A percentile compares a stretch with the other conserved stretches of the same genome.
These are phyloP conservation scores for Nemoura dubitans DNA, from an alignment of 2,888 invertebrate genomes.

Conservation along the genomic window DNA sequence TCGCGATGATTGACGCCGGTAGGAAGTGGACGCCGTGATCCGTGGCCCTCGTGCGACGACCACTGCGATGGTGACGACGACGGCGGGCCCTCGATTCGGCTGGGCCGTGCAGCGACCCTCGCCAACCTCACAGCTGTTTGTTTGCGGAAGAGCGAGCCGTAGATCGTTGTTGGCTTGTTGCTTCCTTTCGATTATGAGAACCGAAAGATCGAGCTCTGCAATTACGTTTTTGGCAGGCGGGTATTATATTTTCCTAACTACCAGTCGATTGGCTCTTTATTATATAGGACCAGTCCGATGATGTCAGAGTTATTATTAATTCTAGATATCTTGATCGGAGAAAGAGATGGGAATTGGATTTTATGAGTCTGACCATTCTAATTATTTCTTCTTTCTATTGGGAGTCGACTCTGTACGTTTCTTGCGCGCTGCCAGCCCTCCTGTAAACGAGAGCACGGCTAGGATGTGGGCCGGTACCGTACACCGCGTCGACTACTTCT, in stretches of 20 bases:
- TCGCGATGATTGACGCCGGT: neutral
- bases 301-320: conserved; percentile 2
- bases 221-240: neutral
- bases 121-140: neutral
- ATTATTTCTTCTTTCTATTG: neutral
- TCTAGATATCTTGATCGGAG: neutral
- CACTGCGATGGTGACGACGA: neutral
- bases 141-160: neutral
- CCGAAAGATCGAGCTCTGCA: neutral
- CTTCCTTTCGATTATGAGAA: neutral
- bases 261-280: neutral
- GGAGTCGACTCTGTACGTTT: neutral
- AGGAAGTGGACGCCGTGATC: neutral
- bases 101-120: neutral
- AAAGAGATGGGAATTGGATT: neutral
- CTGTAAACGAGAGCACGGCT: neutral
- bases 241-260: neutral
- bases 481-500: neutral
- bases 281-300: neutral
- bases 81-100: too few species aligned
- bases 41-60: neutral
- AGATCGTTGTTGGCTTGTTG: neutral
- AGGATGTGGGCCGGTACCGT: neutral
- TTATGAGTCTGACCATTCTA: neutral
- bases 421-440: neutral